Conservation (phyloP, 2,113 vertebrate genomes). For the Sardina pilchardus region DNA sequence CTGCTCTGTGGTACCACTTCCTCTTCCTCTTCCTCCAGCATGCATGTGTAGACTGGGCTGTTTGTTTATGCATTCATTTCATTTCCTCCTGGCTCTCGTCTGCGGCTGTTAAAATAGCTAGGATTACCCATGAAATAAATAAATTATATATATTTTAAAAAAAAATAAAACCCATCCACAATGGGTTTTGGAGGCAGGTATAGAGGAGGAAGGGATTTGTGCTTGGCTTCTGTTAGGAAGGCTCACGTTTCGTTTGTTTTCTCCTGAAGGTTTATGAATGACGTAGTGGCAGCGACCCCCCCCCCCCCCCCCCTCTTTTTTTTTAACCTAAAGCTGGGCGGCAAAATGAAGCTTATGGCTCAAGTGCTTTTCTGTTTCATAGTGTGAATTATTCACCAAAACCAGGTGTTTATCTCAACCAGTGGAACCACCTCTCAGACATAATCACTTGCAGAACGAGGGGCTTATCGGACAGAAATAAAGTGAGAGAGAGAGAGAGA, state of each 20-base stretch:
- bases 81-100: not conserved
- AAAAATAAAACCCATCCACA: conserved; percentile 20
- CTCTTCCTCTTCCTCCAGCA: not conserved
- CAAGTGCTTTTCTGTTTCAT: not conserved
- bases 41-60: conserved; percentile 18
- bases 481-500: not conserved
- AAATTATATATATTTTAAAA: not conserved
- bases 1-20: conserved; percentile 39
- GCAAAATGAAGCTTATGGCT: conserved; percentile 10
- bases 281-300: not conserved
- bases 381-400: not conserved
- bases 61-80: conserved; percentile 23
- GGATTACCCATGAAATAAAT: conserved; percentile 28
- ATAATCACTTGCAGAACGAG: not conserved
- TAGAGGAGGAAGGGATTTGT: not conserved
- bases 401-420: not conserved
- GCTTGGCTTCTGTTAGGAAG: not conserved
- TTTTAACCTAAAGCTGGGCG: not conserved
- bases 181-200: not conserved
- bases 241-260: not conserved
- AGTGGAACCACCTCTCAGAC: not conserved
- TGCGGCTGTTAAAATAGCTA: conserved; percentile 29
- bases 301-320: no score
- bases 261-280: not conserved
- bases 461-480: not conserved